Evolutionary conservation across 2,888 invertebrate species (phyloP).

Genomic region (Epinotia nisella): DNA sequence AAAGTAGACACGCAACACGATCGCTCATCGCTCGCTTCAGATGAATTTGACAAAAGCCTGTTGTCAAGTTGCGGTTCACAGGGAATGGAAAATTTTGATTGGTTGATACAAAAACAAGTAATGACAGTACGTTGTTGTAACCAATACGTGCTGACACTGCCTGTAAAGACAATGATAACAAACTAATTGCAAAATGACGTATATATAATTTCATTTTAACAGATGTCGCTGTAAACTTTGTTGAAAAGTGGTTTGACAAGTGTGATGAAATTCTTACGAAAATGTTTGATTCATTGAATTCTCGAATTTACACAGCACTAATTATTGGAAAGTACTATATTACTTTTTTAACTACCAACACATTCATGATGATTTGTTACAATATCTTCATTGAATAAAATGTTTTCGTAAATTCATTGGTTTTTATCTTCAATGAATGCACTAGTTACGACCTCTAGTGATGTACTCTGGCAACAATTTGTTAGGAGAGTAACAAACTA

Average conservation of each 20-base stretch:
- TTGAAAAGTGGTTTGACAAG: constrained; percentile 1
- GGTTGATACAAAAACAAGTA: constrained; percentile 11
- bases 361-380: no score
- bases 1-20: constrained; percentile 64
- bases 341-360: no score
- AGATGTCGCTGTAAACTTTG: constrained; percentile 37
- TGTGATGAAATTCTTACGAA: constrained; percentile 7
- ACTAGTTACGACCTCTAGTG: constrained; percentile 23
- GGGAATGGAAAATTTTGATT: constrained; percentile 17
- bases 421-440: background rate
- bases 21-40: constrained; percentile 18
- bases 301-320: background rate
- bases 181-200: background rate
- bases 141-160: constrained; percentile 19
- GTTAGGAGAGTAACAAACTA: background rate
- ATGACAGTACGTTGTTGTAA: background rate
- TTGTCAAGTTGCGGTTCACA: constrained; percentile 27
- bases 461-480: background rate
- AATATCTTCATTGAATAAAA: background rate
- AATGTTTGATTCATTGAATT: constrained; percentile 9
- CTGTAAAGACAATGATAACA: constrained; percentile 14
- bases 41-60: constrained; percentile 40
- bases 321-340: background rate
- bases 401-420: background rate
- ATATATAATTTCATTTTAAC: constrained; percentile 4